Base-by-base conservation (phyloP, 2,888 invertebrate genomes). In the Timandra comae region DNA sequence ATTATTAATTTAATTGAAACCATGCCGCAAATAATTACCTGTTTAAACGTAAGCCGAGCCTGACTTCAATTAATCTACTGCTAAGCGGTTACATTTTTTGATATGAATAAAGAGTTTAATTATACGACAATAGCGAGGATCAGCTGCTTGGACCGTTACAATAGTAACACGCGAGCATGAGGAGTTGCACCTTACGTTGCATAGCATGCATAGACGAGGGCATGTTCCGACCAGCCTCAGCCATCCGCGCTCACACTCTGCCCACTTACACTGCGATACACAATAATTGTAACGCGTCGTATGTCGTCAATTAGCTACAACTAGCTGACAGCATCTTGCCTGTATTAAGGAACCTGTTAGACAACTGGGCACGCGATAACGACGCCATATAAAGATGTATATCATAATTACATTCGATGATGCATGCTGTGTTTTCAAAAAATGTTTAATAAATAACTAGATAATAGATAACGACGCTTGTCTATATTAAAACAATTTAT, bases 71-170 rank as follows among this genome's bases (percentile, higher is more conserved):
- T 31, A 41, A 35, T 33, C 24, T 29, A 21, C 13, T 27, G 25
- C 25, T 30, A 30, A 31, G 13, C 30, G 10, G 27, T 24, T 19
- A 30, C 25, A 38, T 39, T 45, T 35, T 33, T 38, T 33, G 30
- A 22, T 27, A 11, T 24, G 11, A 65, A 65, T 58, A n/a, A n/a
- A 55, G 57, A 43, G 59, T 67, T 71, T 74, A 80, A 81, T 81
- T 81, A 75, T 69, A 67, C 55, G 60, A 72, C 63, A 67, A 64
- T 69, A 60, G 55, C 38, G 38, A 52, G 63, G 61, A 70, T 81
- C 82, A 82, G 82, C 80, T 82, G 84, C 75, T 52, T 43, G 51
- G 55, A 62, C 75, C 79, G 79, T 80, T 81, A 79, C 51, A 45
- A 50, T 43, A 6, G 48, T 43, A 60, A 69, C 81, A 77, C 79